Conservation (phyloP, 2,888 invertebrate species). For the Chirona hameri region DNA sequence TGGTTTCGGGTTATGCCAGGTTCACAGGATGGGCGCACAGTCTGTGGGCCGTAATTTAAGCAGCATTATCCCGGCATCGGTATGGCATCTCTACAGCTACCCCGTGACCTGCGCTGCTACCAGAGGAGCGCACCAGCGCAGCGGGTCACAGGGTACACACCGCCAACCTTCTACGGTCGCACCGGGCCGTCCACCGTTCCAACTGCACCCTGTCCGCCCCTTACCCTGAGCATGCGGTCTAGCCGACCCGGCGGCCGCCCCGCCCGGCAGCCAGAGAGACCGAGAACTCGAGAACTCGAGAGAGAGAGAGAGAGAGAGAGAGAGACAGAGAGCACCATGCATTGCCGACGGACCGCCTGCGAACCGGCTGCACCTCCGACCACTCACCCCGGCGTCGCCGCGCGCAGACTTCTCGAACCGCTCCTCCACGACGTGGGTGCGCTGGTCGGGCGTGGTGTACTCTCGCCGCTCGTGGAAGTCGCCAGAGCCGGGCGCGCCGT, state of each 20-base stretch:
- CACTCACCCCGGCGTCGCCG: conserved; percentile 36
- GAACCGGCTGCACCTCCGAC: background rate
- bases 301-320: background rate
- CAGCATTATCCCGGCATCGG: too few relatives aligned
- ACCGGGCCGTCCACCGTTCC: background rate
- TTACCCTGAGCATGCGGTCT: background rate
- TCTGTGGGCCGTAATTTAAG: too few relatives aligned
- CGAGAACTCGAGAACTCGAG: background rate
- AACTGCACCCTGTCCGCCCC: background rate
- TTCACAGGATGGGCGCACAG: background rate
- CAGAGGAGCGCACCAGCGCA: too few relatives aligned
- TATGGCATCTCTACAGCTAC: too few relatives aligned
- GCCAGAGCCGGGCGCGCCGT: conserved; percentile 1
- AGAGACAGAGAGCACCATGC: background rate
- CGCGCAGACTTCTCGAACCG: conserved; percentile 39
- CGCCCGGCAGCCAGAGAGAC: too few relatives aligned
- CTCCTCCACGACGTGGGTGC: conserved; percentile 38
- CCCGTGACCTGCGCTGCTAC: too few relatives aligned
- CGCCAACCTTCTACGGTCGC: too few relatives aligned
- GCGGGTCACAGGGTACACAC: too few relatives aligned
- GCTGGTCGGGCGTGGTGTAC: conserved; percentile 39
- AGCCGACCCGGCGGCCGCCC: background rate
- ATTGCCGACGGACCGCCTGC: background rate
- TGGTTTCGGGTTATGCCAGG: background rate
- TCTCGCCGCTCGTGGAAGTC: conserved; percentile 36